These are phyloP conservation scores for Tenebrosternarchus preto DNA, from an alignment of 2,113 vertebrate genomes.

Conservation along the genomic window DNA sequence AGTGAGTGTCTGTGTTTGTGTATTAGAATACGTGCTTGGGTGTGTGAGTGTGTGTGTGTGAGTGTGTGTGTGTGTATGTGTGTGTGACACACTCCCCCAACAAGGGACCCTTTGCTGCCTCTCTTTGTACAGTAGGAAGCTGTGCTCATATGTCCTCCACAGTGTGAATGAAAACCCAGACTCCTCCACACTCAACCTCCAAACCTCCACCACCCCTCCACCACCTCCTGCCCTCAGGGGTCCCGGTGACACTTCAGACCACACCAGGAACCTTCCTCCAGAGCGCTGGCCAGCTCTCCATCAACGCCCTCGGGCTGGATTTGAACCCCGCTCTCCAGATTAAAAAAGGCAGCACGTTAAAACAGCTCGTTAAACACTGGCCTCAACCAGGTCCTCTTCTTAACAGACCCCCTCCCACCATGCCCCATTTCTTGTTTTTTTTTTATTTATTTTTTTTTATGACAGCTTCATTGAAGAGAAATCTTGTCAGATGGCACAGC, in stretches of 20 bases:
- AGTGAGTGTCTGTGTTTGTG: slow-evolving; percentile 41
- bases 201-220: slow-evolving; percentile 2
- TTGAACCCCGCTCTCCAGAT: slow-evolving; percentile 42
- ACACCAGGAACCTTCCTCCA: not conserved
- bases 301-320: slow-evolving; percentile 37
- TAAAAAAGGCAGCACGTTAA: slow-evolving; percentile 62
- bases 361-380: slow-evolving; percentile 64
- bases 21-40: not conserved
- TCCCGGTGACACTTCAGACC: slow-evolving; percentile 34
- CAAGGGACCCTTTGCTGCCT: slow-evolving; percentile 42
- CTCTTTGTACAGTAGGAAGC: slow-evolving; percentile 38
- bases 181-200: slow-evolving; percentile 12
- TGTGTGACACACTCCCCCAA: slow-evolving; percentile 31
- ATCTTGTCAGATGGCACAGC: slow-evolving; percentile 32
- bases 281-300: slow-evolving; percentile 13
- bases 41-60: slow-evolving; percentile 34
- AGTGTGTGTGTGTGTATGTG: slow-evolving; percentile 10
- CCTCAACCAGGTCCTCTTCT: slow-evolving; percentile 55
- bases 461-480: slow-evolving; percentile 42
- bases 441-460: slow-evolving; percentile 27
- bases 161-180: slow-evolving; percentile 45
- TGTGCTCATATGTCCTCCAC: slow-evolving; percentile 35
- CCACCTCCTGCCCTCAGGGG: slow-evolving; percentile 24
- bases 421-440: not conserved
- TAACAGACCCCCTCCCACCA: not conserved